Percentiles rank a stretch among this genome's conserved stretches.
Conservation (phyloP, 2,113 vertebrate species). For the Nipponia nippon region DNA sequence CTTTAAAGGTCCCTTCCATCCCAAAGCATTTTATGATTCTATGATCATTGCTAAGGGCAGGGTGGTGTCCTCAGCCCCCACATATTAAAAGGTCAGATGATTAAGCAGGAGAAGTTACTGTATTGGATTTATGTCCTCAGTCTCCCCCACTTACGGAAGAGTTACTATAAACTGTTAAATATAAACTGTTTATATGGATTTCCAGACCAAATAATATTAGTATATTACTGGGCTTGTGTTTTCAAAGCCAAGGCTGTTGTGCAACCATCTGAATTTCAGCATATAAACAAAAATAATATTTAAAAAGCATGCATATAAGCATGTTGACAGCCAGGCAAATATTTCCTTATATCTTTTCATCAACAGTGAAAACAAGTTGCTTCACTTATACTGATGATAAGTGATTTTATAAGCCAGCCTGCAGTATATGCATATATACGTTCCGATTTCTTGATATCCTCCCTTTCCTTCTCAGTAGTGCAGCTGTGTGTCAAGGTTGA, state of each 20-base stretch:
- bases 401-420: not conserved
- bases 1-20: no score
- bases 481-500: not conserved
- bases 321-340: not conserved
- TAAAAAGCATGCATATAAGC: not conserved
- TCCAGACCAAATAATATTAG: not conserved
- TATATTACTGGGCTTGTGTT: not conserved
- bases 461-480: not conserved
- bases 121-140: not conserved
- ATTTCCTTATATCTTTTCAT: not conserved
- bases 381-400: not conserved
- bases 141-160: not conserved
- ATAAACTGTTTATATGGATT: conserved; percentile 1
- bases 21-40: no score
- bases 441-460: not conserved
- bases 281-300: not conserved
- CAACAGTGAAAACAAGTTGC: not conserved
- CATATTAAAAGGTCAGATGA: not conserved
- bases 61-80: not conserved
- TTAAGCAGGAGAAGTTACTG: not conserved
- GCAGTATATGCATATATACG: not conserved
- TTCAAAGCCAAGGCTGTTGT: not conserved
- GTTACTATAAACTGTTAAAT: conserved; percentile 2
- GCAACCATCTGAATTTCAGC: not conserved
- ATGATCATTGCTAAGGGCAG: not conserved